Conservation (phyloP, 2,797 vertebrate species). For the Microctenopoma lineatum region DNA sequence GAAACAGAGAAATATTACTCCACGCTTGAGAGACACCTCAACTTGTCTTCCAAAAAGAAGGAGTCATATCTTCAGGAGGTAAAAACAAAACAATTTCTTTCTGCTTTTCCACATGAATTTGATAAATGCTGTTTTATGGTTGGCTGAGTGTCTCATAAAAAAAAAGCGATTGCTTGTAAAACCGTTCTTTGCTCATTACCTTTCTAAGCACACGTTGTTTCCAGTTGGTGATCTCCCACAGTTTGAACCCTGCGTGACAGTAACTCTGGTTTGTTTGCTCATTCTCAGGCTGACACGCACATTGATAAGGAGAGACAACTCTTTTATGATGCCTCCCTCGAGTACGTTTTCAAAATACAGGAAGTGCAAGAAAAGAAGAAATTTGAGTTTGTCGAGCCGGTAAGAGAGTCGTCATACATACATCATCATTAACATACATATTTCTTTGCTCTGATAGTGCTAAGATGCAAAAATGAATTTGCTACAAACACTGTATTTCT, state of each 20-base stretch:
- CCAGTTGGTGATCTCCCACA: slow-evolving; percentile 26
- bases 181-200: slow-evolving; percentile 30
- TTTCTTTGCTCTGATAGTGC: slow-evolving; percentile 7
- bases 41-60: slow-evolving; percentile 97
- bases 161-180: slow-evolving; percentile 32
- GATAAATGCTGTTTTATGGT: slow-evolving; percentile 55
- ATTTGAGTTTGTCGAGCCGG: slow-evolving; percentile 98
- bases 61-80: slow-evolving; percentile 98
- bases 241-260: slow-evolving; percentile 14
- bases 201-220: slow-evolving; percentile 25
- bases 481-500: background rate
- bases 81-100: slow-evolving; percentile 65
- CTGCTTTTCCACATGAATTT: slow-evolving; percentile 46
- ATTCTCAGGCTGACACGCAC: slow-evolving; percentile 92
- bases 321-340: slow-evolving; percentile 97
- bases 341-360: slow-evolving; percentile 99
- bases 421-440: background rate
- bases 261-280: slow-evolving; percentile 60
- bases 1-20: slow-evolving; percentile 99
- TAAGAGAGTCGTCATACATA: slow-evolving; percentile 71
- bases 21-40: slow-evolving; percentile 95
- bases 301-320: slow-evolving; percentile 95
- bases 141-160: slow-evolving; percentile 23
- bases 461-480: slow-evolving; percentile 22
- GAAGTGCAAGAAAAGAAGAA: slow-evolving; percentile 99